These are phyloP conservation scores for Oceanites oceanicus DNA, from an alignment of 2,113 vertebrate species.

Conservation along the genomic window DNA sequence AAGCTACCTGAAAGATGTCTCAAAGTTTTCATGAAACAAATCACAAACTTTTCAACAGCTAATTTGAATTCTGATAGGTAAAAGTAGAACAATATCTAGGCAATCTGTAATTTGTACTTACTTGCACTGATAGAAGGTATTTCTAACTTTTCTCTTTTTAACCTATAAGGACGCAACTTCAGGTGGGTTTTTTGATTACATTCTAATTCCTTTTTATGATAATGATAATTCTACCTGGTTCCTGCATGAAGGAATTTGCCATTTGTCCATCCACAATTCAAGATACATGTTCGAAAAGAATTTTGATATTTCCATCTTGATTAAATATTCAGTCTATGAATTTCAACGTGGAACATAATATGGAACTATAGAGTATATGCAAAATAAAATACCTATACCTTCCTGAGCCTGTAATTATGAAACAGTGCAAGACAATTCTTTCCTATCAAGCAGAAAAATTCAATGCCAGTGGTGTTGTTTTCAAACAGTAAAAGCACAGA, in stretches of 20 bases:
- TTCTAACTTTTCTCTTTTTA: neutral
- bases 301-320: neutral
- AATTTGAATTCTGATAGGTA: neutral
- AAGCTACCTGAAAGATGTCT: too few relatives aligned
- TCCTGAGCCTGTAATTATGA: neutral
- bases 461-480: neutral
- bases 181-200: neutral
- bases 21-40: neutral
- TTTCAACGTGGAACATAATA: neutral
- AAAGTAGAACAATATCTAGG: neutral
- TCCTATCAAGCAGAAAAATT: neutral
- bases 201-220: neutral
- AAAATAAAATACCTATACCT: neutral
- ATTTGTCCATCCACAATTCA: neutral
- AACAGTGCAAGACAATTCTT: neutral
- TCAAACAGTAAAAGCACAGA: neutral
- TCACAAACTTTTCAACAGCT: neutral
- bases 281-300: neutral
- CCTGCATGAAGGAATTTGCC: neutral
- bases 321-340: neutral
- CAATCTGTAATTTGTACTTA: neutral
- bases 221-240: neutral
- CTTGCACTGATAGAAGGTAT: neutral
- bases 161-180: neutral
- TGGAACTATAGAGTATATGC: neutral